A percentile compares a stretch with the other conserved stretches of the same genome.
phyloP scores from a whole-genome alignment of 2,797 vertebrate species.

The Anisognathus igniventris region DNA sequence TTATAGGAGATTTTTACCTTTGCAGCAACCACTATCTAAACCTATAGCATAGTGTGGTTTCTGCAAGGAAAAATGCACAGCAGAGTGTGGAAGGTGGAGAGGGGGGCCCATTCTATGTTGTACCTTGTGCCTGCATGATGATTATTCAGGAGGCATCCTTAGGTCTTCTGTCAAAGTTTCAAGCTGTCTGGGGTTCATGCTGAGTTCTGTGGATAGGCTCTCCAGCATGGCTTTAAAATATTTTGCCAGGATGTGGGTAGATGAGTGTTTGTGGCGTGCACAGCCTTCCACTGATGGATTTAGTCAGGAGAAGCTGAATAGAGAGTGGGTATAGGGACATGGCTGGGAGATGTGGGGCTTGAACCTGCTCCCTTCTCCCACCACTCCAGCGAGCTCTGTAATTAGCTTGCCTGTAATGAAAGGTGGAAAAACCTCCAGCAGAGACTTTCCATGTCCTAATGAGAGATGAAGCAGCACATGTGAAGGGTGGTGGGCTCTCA shows the following conservation, averaged over 20 bases:
- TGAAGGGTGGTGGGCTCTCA: not conserved
- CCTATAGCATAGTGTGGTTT: not conserved
- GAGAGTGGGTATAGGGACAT: not conserved
- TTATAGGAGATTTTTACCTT: not conserved
- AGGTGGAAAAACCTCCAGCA: not conserved
- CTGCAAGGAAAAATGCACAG: not conserved
- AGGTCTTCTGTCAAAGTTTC: not conserved
- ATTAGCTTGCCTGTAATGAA: not conserved
- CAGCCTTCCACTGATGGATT: not conserved
- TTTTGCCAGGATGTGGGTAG: not conserved
- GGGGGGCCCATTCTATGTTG: fast-evolving
- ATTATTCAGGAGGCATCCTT: not conserved
- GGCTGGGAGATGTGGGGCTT: not conserved
- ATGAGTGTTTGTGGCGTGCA: not conserved
- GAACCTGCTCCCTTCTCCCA: not conserved
- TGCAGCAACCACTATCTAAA: not conserved
- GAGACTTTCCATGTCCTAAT: not conserved
- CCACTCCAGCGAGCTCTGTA: fast-evolving
- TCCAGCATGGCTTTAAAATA: not conserved
- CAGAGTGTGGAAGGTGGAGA: not conserved
- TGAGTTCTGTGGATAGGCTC: not conserved
- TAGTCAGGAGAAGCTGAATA: not conserved
- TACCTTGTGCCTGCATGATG: not conserved
- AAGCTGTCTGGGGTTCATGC: not conserved
- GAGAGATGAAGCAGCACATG: not conserved